Conservation (phyloP, 2,888 invertebrate species). For the Tiliacea citrago region DNA sequence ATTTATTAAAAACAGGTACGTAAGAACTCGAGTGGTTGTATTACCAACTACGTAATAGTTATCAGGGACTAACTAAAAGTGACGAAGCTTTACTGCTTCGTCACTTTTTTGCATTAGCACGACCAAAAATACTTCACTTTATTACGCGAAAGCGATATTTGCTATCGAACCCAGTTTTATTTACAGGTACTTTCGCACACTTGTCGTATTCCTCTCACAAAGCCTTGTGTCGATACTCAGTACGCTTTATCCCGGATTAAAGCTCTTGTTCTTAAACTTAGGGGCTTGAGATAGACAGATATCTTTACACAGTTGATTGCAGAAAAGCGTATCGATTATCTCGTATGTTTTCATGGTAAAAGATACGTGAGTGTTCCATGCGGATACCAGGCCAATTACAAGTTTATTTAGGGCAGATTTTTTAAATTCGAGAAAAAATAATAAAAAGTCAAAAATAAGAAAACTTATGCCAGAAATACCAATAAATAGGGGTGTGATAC, state of each 20-base stretch:
- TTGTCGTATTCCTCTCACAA: conserved; percentile 1
- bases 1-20: not conserved
- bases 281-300: conserved; percentile 20
- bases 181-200: conserved; percentile 3
- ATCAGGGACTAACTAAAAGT: not conserved
- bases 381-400: not conserved
- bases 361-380: not conserved
- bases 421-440: no score
- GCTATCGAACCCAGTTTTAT: not conserved
- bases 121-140: not conserved
- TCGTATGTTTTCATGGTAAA: not conserved
- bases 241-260: conserved; percentile 23
- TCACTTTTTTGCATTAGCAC: no score
- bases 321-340: conserved; percentile 14
- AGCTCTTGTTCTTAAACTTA: conserved; percentile 11
- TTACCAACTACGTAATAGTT: not conserved
- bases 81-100: no score
- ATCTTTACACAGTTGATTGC: conserved; percentile 25
- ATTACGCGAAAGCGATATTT: not conserved
- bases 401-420: not conserved
- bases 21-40: not conserved
- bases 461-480: not conserved
- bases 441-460: no score
- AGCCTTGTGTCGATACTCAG: not conserved
- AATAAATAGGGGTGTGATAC: not conserved